These are phyloP conservation scores for Varanus komodoensis DNA, from an alignment of 2,113 vertebrate species.

Conservation along the genomic window DNA sequence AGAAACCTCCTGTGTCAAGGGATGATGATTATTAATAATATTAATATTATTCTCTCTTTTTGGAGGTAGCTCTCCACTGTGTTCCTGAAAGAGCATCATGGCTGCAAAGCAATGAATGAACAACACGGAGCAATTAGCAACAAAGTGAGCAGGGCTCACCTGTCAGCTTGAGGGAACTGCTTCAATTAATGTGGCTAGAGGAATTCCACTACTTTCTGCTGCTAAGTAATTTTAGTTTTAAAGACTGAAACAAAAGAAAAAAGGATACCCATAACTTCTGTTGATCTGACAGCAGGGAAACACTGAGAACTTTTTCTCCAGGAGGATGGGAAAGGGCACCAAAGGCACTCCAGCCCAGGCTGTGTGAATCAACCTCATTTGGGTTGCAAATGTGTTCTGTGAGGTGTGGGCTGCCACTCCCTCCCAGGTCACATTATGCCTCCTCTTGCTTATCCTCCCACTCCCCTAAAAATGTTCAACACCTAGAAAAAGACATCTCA, in stretches of 20 bases:
- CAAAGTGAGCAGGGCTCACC: conserved; percentile 16
- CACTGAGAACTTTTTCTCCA: not conserved
- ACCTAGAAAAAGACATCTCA: not conserved
- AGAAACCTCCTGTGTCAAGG: not conserved
- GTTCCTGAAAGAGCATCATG: conserved; percentile 6
- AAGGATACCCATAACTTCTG: not conserved
- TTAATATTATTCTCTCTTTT: not conserved
- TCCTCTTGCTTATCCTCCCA: not conserved
- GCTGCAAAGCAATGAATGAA: not conserved
- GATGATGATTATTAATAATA: not conserved
- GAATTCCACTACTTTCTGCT: not conserved
- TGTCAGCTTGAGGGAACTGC: conserved; percentile 15
- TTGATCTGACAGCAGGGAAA: not conserved
- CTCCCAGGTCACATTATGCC: not conserved
- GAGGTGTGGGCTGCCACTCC: not conserved
- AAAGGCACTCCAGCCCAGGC: not conserved
- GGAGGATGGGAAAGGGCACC: not conserved
- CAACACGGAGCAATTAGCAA: conserved; percentile 18
- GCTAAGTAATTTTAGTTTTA: not conserved
- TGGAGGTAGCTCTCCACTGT: not conserved
- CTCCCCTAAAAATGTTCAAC: not conserved
- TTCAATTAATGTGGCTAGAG: not conserved
- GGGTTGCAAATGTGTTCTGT: not conserved
- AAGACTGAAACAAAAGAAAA: not conserved
- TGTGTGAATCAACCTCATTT: not conserved